These are phyloP conservation scores for Siniperca chuatsi DNA, from an alignment of 2,113 vertebrate species.

Conservation along the genomic window DNA sequence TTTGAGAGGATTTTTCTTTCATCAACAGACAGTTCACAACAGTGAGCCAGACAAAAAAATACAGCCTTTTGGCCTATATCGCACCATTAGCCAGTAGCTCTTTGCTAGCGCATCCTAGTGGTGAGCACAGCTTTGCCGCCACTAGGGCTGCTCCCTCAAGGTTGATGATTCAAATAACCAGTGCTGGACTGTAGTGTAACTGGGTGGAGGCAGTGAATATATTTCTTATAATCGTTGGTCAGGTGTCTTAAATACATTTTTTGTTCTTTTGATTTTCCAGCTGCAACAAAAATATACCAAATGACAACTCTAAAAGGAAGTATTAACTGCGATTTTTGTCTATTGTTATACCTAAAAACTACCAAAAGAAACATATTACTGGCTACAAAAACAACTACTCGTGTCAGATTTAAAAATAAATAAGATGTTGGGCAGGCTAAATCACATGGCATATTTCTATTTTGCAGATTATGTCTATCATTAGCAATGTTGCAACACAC, in stretches of 20 bases:
- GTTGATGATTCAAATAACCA: neutral
- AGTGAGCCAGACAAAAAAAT: neutral
- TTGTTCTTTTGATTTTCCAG: neutral
- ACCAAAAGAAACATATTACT: neutral
- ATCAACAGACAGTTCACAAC: neutral
- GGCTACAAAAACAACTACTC: neutral
- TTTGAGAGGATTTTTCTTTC: neutral
- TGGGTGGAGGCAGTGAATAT: neutral
- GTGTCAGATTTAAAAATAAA: neutral
- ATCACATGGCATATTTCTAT: neutral
- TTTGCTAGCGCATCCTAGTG: neutral
- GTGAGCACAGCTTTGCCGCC: neutral
- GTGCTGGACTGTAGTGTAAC: neutral
- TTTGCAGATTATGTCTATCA: neutral
- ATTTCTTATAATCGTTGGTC: neutral
- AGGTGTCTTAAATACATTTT: neutral
- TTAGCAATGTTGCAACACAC: neutral
- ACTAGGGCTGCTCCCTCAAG: neutral
- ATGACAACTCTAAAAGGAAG: neutral
- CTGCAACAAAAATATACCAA: neutral
- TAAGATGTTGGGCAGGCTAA: neutral
- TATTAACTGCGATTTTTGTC: neutral
- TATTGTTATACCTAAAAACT: neutral
- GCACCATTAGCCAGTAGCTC: neutral
- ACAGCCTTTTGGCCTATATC: neutral